A percentile compares a stretch with the other conserved stretches of the same genome.
phyloP scores from a whole-genome alignment of 2,113 vertebrate species.

The Todiramphus chloris region DNA sequence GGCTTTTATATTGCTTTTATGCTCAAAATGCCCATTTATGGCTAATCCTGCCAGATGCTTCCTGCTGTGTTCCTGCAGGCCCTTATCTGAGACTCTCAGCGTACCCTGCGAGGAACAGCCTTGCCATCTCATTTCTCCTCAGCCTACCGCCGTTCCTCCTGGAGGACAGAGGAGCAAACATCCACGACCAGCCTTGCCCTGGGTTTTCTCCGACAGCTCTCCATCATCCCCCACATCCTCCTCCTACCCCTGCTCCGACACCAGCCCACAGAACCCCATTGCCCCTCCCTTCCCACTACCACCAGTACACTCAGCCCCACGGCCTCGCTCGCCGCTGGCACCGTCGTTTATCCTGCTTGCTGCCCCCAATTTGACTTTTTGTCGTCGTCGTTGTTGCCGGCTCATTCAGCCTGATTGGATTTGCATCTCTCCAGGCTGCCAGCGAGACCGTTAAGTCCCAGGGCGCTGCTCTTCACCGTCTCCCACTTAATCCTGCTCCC shows the following conservation, averaged over 20 bases:
- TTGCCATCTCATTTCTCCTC: rapidly evolving
- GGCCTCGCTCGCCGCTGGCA: background rate
- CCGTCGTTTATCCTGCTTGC: background rate
- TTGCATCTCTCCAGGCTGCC: background rate
- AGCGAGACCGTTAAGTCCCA: background rate
- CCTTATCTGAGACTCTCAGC: conserved; percentile 34
- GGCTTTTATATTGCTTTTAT: background rate
- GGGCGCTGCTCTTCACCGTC: background rate
- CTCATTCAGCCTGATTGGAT: background rate
- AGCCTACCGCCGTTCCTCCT: background rate
- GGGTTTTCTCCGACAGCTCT: background rate
- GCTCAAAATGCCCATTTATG: conserved; percentile 1
- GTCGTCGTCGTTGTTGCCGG: background rate
- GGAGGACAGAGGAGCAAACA: background rate
- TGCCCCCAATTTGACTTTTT: background rate
- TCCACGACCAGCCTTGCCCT: background rate
- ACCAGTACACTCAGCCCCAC: background rate
- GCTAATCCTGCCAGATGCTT: conserved; percentile 14
- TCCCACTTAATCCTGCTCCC: background rate
- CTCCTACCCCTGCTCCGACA: background rate
- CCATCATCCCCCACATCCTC: background rate
- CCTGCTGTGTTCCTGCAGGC: background rate
- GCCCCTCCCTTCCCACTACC: background rate
- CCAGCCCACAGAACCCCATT: rapidly evolving
- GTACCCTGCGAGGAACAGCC: background rate